Conservation (phyloP, 2,888 invertebrate genomes). For the Baronia brevicornis region DNA sequence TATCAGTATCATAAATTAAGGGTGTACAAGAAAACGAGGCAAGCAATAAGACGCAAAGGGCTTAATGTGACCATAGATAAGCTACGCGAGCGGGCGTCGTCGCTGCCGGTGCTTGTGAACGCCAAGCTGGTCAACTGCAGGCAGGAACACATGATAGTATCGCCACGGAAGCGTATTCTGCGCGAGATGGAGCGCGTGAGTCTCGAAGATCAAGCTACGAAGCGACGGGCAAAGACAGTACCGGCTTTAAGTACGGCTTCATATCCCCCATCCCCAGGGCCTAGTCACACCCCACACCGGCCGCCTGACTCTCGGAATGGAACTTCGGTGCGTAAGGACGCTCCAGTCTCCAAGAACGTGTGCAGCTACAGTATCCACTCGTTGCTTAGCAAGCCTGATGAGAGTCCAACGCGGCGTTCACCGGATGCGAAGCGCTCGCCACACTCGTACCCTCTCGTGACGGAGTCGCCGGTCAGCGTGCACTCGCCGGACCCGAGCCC, state of each 20-base stretch:
- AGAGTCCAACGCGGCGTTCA: constrained; percentile 48
- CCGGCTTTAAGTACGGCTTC: constrained; percentile 54
- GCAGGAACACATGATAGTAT: constrained; percentile 78
- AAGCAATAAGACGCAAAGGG: constrained; percentile 47
- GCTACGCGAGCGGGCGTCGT: constrained; percentile 53
- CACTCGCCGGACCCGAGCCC: constrained; percentile 61
- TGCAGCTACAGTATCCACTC: constrained; percentile 92
- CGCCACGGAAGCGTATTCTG: constrained; percentile 88
- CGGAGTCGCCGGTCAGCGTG: constrained; percentile 56
- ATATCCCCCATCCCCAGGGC: constrained; percentile 33
- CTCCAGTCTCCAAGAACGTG: constrained; percentile 59
- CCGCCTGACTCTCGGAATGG: constrained; percentile 35
- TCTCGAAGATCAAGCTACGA: constrained; percentile 79
- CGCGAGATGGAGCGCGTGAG: constrained; percentile 87
- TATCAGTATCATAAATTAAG: constrained; percentile 69
- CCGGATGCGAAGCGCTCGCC: constrained; percentile 57
- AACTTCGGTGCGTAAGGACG: constrained; percentile 39
- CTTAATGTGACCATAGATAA: constrained; percentile 47
- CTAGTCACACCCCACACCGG: constrained; percentile 40
- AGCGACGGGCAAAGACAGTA: constrained; percentile 73
- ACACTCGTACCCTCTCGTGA: constrained; percentile 40
- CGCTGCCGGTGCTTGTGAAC: constrained; percentile 55
- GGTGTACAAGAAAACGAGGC: constrained; percentile 62
- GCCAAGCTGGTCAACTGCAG: constrained; percentile 61
- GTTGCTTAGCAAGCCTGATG: constrained; percentile 80